Percentiles rank a stretch among this genome's conserved stretches.
phyloP scores from a whole-genome alignment of 1,140 invertebrate species.

The Mycetomoellerius zeteki region DNA sequence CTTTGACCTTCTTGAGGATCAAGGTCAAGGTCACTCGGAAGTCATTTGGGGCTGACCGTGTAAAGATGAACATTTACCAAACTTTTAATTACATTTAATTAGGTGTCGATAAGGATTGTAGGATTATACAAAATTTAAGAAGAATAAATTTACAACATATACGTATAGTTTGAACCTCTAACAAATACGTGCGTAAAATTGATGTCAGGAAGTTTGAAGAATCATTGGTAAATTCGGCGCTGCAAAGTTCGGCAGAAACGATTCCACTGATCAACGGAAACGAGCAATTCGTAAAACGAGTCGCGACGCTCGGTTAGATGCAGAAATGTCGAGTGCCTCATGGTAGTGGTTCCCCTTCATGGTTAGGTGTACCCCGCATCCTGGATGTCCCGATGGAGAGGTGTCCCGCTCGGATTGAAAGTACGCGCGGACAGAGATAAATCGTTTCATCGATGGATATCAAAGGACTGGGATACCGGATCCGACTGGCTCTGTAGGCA shows the following conservation, averaged over 20 bases:
- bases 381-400: constrained; percentile 76
- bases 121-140: background rate
- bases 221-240: constrained; percentile 16
- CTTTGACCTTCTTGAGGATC: too few species aligned
- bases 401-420: constrained; percentile 77
- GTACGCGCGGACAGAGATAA: constrained; percentile 77
- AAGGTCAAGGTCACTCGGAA: too few species aligned
- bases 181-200: background rate
- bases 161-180: background rate
- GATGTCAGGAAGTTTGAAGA: background rate
- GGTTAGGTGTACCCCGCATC: constrained; percentile 70
- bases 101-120: background rate
- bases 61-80: too few species aligned
- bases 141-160: background rate
- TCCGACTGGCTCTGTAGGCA: constrained; percentile 67
- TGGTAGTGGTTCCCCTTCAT: constrained; percentile 66
- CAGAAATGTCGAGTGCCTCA: constrained; percentile 51
- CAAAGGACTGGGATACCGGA: constrained; percentile 75
- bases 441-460: constrained; percentile 79
- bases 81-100: background rate
- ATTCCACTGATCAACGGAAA: constrained; percentile 53
- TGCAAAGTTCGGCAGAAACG: constrained; percentile 18
- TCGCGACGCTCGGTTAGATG: constrained; percentile 61
- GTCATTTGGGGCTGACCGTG: too few species aligned
- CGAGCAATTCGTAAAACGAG: constrained; percentile 64